Evolutionary conservation across 2,113 vertebrate genomes (phyloP).

Genomic region (Corvus cornix): DNA sequence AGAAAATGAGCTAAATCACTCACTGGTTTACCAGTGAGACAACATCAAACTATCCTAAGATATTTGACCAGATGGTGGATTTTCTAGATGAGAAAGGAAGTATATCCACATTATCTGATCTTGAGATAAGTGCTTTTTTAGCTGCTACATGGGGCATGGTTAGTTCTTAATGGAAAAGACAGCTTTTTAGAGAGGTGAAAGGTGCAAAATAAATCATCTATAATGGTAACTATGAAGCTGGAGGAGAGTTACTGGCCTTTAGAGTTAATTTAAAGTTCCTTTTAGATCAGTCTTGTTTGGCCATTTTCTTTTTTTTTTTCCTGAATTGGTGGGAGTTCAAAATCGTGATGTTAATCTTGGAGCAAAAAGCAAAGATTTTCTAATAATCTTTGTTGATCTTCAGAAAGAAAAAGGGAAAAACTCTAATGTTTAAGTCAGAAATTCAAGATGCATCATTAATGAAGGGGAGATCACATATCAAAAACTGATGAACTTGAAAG

Average conservation of each 20-base stretch:
- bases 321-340: background rate
- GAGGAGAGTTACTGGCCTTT: background rate
- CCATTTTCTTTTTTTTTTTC: background rate
- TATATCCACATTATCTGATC: background rate
- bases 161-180: background rate
- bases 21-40: background rate
- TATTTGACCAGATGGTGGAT: background rate
- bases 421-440: background rate
- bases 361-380: background rate
- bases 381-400: background rate
- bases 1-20: background rate
- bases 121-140: background rate
- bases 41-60: background rate
- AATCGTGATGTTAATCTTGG: background rate
- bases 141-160: background rate
- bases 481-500: background rate
- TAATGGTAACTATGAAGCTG: background rate
- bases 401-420: background rate
- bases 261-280: background rate
- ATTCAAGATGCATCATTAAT: background rate
- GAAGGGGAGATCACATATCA: background rate
- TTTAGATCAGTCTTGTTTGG: background rate
- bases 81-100: background rate
- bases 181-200: background rate
- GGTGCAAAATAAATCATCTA: background rate